Conservation (phyloP, 2,113 vertebrate genomes). For the Orthonyx spaldingii region DNA sequence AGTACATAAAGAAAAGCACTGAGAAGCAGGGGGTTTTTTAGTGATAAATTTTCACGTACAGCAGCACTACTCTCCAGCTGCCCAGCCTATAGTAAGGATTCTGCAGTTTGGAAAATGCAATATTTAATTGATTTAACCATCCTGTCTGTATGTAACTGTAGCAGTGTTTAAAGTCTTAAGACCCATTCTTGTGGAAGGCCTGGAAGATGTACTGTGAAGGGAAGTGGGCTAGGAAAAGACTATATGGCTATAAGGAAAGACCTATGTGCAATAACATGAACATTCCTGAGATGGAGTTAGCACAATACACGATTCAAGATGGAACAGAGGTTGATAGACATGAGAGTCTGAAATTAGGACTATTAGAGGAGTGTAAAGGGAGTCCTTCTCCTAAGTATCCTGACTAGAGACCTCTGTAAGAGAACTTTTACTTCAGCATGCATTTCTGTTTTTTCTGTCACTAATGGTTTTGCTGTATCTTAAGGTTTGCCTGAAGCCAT, state of each 20-base stretch:
- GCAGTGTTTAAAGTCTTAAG: background rate
- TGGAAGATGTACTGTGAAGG: background rate
- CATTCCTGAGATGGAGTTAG: background rate
- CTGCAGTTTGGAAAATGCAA: background rate
- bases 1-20: background rate
- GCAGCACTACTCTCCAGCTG: background rate
- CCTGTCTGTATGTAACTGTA: background rate
- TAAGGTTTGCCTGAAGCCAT: background rate
- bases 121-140: background rate
- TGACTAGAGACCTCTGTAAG: background rate
- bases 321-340: background rate
- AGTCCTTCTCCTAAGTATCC: background rate
- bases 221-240: background rate
- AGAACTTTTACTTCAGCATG: background rate
- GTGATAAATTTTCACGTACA: background rate
- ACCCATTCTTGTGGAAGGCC: background rate
- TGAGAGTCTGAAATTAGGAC: background rate
- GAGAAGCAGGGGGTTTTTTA: background rate
- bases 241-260: background rate
- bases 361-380: background rate
- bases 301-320: fast-evolving
- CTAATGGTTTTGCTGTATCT: background rate
- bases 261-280: background rate
- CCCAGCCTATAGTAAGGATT: background rate
- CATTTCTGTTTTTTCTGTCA: background rate